Percentiles rank a stretch among this genome's conserved stretches.
These are phyloP conservation scores for Eurosta solidaginis DNA, from an alignment of 1,140 invertebrate genomes.

Conservation along the genomic window DNA sequence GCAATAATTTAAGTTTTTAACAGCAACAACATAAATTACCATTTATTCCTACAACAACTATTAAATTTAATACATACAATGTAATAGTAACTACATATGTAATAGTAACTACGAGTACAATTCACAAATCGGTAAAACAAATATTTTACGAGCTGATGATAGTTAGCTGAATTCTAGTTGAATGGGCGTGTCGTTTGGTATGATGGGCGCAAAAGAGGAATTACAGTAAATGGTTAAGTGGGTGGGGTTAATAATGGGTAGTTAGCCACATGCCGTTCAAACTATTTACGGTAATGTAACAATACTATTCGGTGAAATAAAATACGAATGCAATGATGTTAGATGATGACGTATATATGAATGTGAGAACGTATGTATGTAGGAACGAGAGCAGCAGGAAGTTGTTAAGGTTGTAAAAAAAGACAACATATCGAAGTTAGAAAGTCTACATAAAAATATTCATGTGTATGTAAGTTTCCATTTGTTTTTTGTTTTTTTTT, in stretches of 20 bases:
- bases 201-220: neutral
- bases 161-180: neutral
- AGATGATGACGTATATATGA: neutral
- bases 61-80: too few species aligned
- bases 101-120: neutral
- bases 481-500: neutral
- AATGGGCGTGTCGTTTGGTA: neutral
- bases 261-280: neutral
- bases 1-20: constrained; percentile 28
- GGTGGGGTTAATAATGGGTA: constrained; percentile 13
- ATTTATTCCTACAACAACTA: neutral
- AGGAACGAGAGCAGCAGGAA: neutral
- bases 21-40: neutral
- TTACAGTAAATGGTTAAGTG: constrained; percentile 9
- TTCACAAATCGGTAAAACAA: constrained; percentile 27
- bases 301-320: neutral
- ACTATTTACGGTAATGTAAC: neutral
- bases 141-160: constrained; percentile 27
- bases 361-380: too few species aligned
- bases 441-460: neutral
- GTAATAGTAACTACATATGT: too few species aligned
- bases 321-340: too few species aligned
- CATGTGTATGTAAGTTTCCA: neutral
- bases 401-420: neutral
- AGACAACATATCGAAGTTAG: too few species aligned